phyloP scores from a whole-genome alignment of 2,888 invertebrate genomes.

The Noctua janthina region DNA sequence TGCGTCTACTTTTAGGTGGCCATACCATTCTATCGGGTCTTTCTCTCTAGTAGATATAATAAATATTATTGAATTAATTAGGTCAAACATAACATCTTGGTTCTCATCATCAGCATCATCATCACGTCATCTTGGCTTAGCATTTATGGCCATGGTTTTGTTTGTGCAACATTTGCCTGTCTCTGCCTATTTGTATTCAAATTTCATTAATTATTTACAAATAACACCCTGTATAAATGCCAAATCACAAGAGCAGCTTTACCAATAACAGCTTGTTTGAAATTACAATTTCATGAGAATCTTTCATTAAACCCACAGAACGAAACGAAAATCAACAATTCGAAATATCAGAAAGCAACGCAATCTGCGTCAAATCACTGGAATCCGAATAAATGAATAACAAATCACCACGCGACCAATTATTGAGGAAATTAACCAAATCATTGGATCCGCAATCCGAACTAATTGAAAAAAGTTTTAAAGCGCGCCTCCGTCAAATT shows the following conservation, averaged over 20 bases:
- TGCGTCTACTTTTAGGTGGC: no score
- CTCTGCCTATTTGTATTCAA: neutral
- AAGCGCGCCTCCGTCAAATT: constrained; percentile 60
- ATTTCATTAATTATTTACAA: neutral
- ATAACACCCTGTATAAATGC: neutral
- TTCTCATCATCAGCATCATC: no score
- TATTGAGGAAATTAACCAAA: constrained; percentile 66
- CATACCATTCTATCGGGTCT: neutral
- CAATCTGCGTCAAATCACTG: constrained; percentile 52
- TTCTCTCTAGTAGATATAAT: neutral
- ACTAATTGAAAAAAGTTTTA: constrained; percentile 66
- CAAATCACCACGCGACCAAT: constrained; percentile 54
- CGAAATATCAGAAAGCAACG: constrained; percentile 47
- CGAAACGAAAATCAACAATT: constrained; percentile 49
- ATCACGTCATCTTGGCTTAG: no score
- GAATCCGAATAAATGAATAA: constrained; percentile 60
- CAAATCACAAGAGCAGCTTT: neutral
- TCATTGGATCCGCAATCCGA: constrained; percentile 58
- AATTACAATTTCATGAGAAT: constrained; percentile 22
- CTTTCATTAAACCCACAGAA: constrained; percentile 25
- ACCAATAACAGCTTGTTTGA: neutral
- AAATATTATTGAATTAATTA: no score
- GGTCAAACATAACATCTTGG: no score
- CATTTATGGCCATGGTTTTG: neutral
- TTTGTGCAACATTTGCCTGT: neutral